Percentiles rank a stretch among this genome's conserved stretches.
These are phyloP conservation scores for Lycaon pictus DNA, from an alignment of 2,113 vertebrate species.

Conservation along the genomic window DNA sequence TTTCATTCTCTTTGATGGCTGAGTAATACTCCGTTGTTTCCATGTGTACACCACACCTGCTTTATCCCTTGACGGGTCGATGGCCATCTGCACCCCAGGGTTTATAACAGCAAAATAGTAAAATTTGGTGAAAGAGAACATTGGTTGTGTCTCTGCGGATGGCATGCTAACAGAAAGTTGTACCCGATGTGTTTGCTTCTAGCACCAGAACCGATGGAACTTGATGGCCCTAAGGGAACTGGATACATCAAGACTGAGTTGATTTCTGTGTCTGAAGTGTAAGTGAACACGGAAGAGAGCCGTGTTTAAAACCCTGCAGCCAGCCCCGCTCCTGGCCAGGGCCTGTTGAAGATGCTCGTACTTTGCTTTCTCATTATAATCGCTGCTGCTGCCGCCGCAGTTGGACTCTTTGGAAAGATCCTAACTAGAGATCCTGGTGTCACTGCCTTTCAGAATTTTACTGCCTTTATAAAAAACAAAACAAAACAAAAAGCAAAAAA, in stretches of 20 bases:
- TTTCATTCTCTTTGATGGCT: no score
- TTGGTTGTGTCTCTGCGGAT: neutral
- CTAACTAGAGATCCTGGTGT: conserved; percentile 53
- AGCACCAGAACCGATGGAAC: conserved; percentile 96
- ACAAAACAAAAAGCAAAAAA: neutral
- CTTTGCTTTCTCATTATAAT: conserved; percentile 51
- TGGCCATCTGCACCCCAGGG: no score
- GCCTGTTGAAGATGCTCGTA: conserved; percentile 32
- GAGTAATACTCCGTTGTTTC: no score
- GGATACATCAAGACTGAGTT: conserved; percentile 98
- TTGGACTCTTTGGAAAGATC: conserved; percentile 49
- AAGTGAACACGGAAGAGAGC: conserved; percentile 85
- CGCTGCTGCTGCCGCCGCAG: neutral
- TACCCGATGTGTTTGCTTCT: conserved; percentile 58
- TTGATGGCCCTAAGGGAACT: conserved; percentile 88
- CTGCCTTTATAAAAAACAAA: conserved; percentile 47
- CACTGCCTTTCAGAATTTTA: conserved; percentile 35
- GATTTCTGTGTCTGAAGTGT: conserved; percentile 99
- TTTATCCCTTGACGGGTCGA: no score
- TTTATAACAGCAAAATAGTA: no score
- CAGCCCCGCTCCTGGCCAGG: conserved; percentile 44
- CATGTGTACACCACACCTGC: no score
- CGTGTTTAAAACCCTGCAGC: conserved; percentile 9
- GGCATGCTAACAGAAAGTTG: neutral
- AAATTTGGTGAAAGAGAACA: neutral